Evolutionary conservation across 2,797 vertebrate species (phyloP).

Genomic region (Amblyraja radiata): DNA sequence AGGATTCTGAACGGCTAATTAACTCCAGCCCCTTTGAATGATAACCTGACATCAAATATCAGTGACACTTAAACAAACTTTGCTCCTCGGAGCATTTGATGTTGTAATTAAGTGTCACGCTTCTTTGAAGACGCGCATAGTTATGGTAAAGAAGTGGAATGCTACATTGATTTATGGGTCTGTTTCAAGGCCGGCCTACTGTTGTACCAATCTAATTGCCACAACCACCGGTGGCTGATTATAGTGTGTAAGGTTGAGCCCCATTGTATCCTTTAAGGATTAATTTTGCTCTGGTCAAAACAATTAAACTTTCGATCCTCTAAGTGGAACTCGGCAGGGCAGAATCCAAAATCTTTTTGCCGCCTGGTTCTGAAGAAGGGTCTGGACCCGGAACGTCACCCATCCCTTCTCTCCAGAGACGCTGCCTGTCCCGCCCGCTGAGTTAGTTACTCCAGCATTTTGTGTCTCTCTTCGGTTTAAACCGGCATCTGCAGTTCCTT

Average conservation of each 20-base stretch:
- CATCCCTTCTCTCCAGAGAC: no score
- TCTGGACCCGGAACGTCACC: no score
- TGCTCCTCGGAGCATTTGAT: neutral
- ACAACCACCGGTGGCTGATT: neutral
- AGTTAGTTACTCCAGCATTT: no score
- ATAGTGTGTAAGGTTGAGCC: neutral
- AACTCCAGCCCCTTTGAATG: neutral
- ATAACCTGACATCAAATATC: conserved; percentile 21
- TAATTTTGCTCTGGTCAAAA: neutral
- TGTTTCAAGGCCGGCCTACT: neutral
- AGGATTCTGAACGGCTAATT: neutral
- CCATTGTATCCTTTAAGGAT: neutral
- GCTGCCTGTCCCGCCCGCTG: no score
- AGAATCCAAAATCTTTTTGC: no score
- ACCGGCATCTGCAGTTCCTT: no score
- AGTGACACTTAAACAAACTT: conserved; percentile 32
- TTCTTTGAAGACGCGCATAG: neutral
- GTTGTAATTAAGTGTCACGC: conserved; percentile 10
- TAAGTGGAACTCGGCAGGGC: neutral
- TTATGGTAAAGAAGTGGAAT: neutral
- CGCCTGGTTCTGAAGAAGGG: neutral
- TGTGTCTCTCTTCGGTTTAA: no score
- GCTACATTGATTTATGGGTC: neutral
- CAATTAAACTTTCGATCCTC: neutral
- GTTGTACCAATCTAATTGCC: neutral